These are phyloP conservation scores for Noctuana brunneofusca DNA, from an alignment of 2,888 invertebrate genomes.

Conservation along the genomic window DNA sequence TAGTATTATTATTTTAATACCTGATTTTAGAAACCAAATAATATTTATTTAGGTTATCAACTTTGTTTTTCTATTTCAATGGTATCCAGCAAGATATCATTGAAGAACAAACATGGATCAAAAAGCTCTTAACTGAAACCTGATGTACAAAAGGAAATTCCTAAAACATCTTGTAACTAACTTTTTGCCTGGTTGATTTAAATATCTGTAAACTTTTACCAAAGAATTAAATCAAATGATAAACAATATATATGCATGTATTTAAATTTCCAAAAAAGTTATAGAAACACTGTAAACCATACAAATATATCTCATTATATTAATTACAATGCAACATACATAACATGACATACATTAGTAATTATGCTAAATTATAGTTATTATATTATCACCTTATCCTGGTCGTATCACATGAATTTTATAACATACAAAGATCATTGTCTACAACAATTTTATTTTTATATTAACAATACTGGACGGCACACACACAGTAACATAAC, in stretches of 20 bases:
- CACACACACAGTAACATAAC: not conserved
- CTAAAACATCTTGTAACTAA: not conserved
- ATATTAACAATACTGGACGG: constrained; percentile 15
- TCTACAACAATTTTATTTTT: constrained; percentile 20
- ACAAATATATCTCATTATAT: constrained; percentile 70
- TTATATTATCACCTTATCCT: constrained; percentile 8
- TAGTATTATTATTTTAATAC: too few species aligned
- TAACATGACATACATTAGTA: constrained; percentile 49
- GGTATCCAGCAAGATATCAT: too few species aligned
- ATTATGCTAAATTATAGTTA: constrained; percentile 41
- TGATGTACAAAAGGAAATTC: too few species aligned
- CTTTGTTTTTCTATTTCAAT: too few species aligned
- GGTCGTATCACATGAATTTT: constrained; percentile 25
- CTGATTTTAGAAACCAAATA: too few species aligned
- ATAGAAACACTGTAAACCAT: constrained; percentile 77
- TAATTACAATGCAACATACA: constrained; percentile 56
- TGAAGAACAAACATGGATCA: too few species aligned
- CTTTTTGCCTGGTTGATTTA: not conserved
- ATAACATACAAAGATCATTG: constrained; percentile 1
- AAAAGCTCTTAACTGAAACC: too few species aligned
- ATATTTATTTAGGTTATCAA: too few species aligned
- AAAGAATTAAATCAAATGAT: constrained; percentile 52
- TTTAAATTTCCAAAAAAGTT: constrained; percentile 65
- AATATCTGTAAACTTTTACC: not conserved
- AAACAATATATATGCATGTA: constrained; percentile 58